Conservation (phyloP, 2,888 invertebrate species). For the Heliconius sara region DNA sequence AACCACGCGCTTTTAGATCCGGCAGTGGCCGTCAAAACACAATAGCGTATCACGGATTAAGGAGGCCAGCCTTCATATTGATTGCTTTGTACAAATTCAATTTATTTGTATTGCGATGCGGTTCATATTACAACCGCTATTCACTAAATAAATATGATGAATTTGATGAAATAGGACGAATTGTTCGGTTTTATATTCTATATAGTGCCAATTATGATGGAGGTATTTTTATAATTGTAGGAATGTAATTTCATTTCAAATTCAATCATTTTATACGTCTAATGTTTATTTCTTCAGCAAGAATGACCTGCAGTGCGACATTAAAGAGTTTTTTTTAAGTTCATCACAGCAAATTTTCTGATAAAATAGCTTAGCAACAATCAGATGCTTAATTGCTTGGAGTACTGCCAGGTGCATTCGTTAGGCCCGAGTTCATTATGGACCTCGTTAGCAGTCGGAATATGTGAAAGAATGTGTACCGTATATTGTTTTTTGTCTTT, state of each 20-base stretch:
- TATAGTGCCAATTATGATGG: too few species aligned
- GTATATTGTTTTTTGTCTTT: background rate
- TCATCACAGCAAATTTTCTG: slow-evolving; percentile 27
- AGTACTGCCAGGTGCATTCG: slow-evolving; percentile 53
- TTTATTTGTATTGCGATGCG: slow-evolving; percentile 53
- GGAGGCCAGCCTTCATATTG: slow-evolving; percentile 65
- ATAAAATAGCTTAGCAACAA: slow-evolving; percentile 47
- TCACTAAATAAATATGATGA: slow-evolving; percentile 38
- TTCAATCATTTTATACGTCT: background rate
- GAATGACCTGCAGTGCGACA: slow-evolving; percentile 37
- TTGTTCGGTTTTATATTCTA: background rate
- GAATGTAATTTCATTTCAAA: background rate
- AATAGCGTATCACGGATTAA: slow-evolving; percentile 71
- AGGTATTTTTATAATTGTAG: background rate
- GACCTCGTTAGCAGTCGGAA: slow-evolving; percentile 46
- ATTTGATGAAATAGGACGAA: background rate
- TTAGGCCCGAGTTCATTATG: slow-evolving; percentile 50
- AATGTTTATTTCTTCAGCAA: background rate
- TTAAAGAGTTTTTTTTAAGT: slow-evolving; percentile 17
- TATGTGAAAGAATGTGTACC: slow-evolving; percentile 30
- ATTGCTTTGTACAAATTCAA: slow-evolving; percentile 65
- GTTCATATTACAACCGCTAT: slow-evolving; percentile 39
- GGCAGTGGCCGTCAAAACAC: slow-evolving; percentile 70
- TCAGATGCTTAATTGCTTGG: slow-evolving; percentile 57
- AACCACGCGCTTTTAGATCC: slow-evolving; percentile 57